Evolutionary conservation across 2,888 invertebrate genomes (phyloP), one percentile per base, ranked within the genome.

Genomic region (Hirtodrosophila histrioides): DNA sequence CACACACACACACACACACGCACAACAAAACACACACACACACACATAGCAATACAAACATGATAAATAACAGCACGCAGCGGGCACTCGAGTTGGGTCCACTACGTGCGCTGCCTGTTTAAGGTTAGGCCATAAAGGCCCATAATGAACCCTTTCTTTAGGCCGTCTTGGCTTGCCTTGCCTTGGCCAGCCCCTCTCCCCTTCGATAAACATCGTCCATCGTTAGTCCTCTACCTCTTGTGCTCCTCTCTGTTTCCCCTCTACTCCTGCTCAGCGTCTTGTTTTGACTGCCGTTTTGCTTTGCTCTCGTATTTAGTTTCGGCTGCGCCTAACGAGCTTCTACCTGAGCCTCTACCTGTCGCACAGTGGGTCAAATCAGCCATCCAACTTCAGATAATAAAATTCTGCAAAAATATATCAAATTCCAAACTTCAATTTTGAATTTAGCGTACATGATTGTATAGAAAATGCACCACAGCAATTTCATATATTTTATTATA

Each of bases 51-150:
- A 8, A 31, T 31, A 63, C 48, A 72, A 36, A 46, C 48, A 61
- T 49, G 39, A 81, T 82, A 85, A 82, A 82, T 82, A 82, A 82
- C 86, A 80, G 71, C 69, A 67, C 75, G 69, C 80, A 75, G 83
- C 78, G 73, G 76, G 74, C 44, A 43, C 46, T 60, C 46, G 49
- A 53, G 40, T 57, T 39, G 56, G 58, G 65, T 69, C 63, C 50
- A 71, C 53, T 75, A 75, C 75, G 75, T 75, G 75, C 68, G 41
- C 51, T 55, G 75, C 72, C 69, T 75, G 66, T 49, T 66, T 70
- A 75, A 58, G 75, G 76, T 60, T 66, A 31, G 84, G 74, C 82
- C 64, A 61, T 74, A 75, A 78, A 69, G 68, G 65, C 61, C 63
- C 43, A 69, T 75, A 83, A 83, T 83, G 83, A 82, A 82, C 80